phyloP scores from a whole-genome alignment of 2,113 vertebrate genomes.

The Oreotragus oreotragus region DNA sequence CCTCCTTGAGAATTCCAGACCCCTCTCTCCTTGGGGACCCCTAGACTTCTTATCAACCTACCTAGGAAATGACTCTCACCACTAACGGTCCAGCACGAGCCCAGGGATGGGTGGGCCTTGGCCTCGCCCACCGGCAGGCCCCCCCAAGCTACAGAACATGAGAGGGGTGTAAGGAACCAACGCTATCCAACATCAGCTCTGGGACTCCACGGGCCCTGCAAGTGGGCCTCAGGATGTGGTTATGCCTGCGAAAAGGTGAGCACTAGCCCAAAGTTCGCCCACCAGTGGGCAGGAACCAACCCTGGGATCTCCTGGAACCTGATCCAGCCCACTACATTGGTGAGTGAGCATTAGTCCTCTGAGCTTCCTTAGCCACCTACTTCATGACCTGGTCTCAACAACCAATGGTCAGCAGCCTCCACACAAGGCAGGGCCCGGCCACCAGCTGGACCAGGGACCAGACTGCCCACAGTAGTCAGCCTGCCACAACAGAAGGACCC shows the following conservation, averaged over 20 bases:
- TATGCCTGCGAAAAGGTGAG: neutral
- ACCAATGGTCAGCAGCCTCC: neutral
- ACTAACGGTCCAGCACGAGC: neutral
- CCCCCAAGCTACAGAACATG: neutral
- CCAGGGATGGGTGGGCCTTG: neutral
- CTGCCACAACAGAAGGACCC: neutral
- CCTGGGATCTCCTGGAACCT: neutral
- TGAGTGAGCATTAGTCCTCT: neutral
- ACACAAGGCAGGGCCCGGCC: neutral
- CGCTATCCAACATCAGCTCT: neutral
- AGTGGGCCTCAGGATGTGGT: neutral
- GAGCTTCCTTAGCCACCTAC: neutral
- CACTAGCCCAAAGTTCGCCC: neutral
- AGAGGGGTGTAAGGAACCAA: neutral
- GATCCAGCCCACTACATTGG: neutral
- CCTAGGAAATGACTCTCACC: too few relatives aligned
- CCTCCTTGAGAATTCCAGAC: too few relatives aligned
- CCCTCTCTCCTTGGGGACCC: too few relatives aligned
- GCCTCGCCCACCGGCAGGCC: neutral
- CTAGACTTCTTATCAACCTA: too few relatives aligned
- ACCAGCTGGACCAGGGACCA: neutral
- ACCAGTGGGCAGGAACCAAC: neutral
- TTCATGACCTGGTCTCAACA: neutral
- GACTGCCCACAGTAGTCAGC: neutral
- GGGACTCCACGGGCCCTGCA: neutral